Evolutionary conservation across 2,797 vertebrate species (phyloP), one percentile per base, ranked within the genome.

Genomic region (Eurystomus glaucurus): DNA sequence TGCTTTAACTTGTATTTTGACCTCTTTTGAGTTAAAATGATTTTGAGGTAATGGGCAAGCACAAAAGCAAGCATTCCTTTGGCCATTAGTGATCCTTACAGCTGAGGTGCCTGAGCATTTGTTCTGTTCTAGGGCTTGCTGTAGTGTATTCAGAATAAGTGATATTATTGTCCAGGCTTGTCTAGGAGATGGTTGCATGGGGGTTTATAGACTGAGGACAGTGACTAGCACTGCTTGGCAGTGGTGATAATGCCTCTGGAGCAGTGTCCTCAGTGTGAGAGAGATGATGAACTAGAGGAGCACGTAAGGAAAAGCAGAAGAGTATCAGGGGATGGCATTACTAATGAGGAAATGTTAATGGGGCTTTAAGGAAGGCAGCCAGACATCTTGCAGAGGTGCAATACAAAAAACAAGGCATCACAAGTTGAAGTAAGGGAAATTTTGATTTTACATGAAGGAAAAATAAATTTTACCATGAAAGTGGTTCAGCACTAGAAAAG

Each of bases 351-450:
- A 72, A 18, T 46, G 8, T 9, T 43, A 31, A 46, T 2, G 6
- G 7, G 17, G 4, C 8, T 6, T 61, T 43, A 43, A 26, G 10
- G 9, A 76, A 45, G 4, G 26, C 15, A 77, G 15, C 2, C 43
- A 81, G 64, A 41, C 1, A 10, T 10, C 4, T 84, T 31, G 65
- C 8, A 41, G 65, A 25, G 14, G 3, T 54, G 11, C 31, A 37
- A 5, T 31, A 21, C 9, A 52, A 23, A 69, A 72, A 35, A 1
- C 0, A 3, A 66, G 6, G 4, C 10, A 41, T 64, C 20, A 7
- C 9, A 64, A n/a, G 11, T 35, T 23, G 23, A 89, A 95, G 75
- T 15, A 75, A 75, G 37, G 9, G 14, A 62, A 87, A 74, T 43
- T 58, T 14, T 2, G 9, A 8, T 84, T 69, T 81, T 60, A 46